These are phyloP conservation scores for Teleogryllus occipitalis DNA, from an alignment of 1,140 invertebrate genomes.

Conservation along the genomic window DNA sequence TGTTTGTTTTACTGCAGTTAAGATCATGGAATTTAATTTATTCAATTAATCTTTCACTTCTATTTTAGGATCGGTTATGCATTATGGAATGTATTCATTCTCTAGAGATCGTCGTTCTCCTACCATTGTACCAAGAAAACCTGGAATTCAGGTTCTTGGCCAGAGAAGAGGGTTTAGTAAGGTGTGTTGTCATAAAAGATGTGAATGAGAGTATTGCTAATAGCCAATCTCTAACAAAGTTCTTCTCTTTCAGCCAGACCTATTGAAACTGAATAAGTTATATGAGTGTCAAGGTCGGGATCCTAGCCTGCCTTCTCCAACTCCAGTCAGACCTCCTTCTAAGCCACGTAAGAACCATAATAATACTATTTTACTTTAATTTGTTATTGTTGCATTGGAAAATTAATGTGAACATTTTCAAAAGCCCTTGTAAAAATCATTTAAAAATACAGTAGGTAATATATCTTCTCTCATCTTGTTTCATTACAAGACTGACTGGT, in stretches of 20 bases:
- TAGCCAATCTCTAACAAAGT: too few relatives aligned
- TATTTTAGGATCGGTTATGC: slow-evolving; percentile 39
- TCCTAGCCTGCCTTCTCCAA: not conserved
- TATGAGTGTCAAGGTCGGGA: slow-evolving; percentile 13
- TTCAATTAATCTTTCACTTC: not conserved
- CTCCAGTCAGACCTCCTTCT: not conserved
- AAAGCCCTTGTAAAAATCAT: too few relatives aligned
- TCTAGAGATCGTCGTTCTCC: slow-evolving; percentile 39
- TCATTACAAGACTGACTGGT: too few relatives aligned
- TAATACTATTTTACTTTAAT: too few relatives aligned
- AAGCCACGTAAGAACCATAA: not conserved
- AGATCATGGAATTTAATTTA: not conserved
- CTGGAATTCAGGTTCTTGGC: slow-evolving; percentile 35
- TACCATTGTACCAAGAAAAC: slow-evolving; percentile 41
- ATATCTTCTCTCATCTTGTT: too few relatives aligned
- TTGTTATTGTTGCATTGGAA: too few relatives aligned
- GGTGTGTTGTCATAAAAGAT: slow-evolving; percentile 19
- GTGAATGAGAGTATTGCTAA: too few relatives aligned
- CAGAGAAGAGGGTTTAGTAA: slow-evolving; percentile 38
- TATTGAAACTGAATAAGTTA: slow-evolving; percentile 14
- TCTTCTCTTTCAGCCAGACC: not conserved
- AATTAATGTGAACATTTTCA: too few relatives aligned
- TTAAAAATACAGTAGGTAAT: too few relatives aligned
- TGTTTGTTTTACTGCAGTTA: not conserved
- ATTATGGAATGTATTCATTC: slow-evolving; percentile 46